Percentiles rank a stretch among this genome's conserved stretches.
These are phyloP conservation scores for Quadroppia sp. DNA, from an alignment of 2,888 invertebrate species.

Conservation along the genomic window DNA sequence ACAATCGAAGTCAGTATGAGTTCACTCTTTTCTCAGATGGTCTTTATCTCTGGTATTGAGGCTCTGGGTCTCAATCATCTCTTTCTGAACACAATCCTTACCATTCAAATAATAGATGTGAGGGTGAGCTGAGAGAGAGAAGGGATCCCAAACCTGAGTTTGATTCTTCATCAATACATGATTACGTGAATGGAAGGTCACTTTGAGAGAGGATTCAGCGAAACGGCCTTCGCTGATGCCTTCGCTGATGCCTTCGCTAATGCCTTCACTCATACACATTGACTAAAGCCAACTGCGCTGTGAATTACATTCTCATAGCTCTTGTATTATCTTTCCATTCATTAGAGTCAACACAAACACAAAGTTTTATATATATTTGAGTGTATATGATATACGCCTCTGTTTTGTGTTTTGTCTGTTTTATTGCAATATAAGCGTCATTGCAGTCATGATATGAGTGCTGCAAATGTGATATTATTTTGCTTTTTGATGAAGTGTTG, in stretches of 20 bases:
- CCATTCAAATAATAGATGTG: too few species aligned
- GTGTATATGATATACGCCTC: slow-evolving; percentile 13
- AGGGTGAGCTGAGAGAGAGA: not conserved
- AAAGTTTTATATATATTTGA: not conserved
- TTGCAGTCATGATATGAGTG: slow-evolving; percentile 18
- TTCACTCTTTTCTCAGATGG: too few species aligned
- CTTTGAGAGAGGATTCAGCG: slow-evolving; percentile 20
- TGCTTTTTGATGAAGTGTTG: slow-evolving; percentile 1
- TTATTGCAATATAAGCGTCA: slow-evolving; percentile 1
- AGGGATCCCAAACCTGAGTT: too few species aligned
- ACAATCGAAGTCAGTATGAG: too few species aligned
- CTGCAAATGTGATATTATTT: slow-evolving; percentile 4
- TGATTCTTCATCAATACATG: slow-evolving; percentile 14
- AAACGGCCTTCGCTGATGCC: slow-evolving; percentile 30
- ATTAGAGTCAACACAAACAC: slow-evolving; percentile 27
- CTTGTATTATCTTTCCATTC: slow-evolving; percentile 16
- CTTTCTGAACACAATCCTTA: not conserved
- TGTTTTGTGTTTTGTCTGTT: not conserved
- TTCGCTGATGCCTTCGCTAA: too few species aligned
- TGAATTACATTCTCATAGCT: slow-evolving; percentile 28
- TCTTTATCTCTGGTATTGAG: too few species aligned
- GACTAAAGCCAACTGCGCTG: slow-evolving; percentile 26
- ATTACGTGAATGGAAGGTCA: slow-evolving; percentile 28
- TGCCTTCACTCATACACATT: too few species aligned
- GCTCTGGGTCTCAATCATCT: too few species aligned